Conservation (phyloP, 2,888 invertebrate species). For the Harpagoxenus sublaevis region DNA sequence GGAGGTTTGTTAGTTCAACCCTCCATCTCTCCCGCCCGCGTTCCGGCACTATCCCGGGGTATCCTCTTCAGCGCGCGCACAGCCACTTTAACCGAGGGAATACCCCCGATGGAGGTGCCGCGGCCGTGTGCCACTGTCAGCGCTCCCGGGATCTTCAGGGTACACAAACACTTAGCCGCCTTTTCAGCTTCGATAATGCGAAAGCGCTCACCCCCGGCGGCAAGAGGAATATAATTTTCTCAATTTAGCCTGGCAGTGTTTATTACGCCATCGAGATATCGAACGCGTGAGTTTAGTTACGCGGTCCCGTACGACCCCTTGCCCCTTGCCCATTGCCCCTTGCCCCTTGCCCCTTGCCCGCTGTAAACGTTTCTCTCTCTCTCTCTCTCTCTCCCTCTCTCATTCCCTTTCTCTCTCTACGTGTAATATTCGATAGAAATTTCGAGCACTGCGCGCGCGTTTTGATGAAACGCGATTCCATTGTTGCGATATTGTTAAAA, state of each 20-base stretch:
- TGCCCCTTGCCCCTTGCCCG: too few species aligned
- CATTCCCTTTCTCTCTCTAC: not conserved
- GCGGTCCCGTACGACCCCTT: not conserved
- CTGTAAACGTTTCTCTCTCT: not conserved
- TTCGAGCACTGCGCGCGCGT: constrained; percentile 8
- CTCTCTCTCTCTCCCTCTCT: too few species aligned
- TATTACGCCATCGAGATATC: constrained; percentile 39
- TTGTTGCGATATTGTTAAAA: constrained; percentile 3
- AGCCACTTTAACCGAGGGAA: constrained; percentile 43
- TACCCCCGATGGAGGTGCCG: constrained; percentile 4
- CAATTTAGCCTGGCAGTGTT: constrained; percentile 37
- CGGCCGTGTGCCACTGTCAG: constrained; percentile 23
- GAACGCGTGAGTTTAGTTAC: constrained; percentile 24
- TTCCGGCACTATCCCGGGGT: not conserved
- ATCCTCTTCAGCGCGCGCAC: constrained; percentile 15
- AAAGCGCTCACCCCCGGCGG: constrained; percentile 16
- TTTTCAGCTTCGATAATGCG: constrained; percentile 45
- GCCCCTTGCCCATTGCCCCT: too few species aligned
- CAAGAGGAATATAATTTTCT: constrained; percentile 46
- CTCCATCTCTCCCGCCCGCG: not conserved
- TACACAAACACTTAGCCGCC: constrained; percentile 45
- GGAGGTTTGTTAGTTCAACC: constrained; percentile 33
- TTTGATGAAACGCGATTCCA: constrained; percentile 22
- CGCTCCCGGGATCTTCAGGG: constrained; percentile 44
- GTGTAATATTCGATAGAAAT: constrained; percentile 24